A percentile compares a stretch with the other conserved stretches of the same genome.
Conservation (phyloP, 1,140 invertebrate species). For the Lethrus apterus region DNA sequence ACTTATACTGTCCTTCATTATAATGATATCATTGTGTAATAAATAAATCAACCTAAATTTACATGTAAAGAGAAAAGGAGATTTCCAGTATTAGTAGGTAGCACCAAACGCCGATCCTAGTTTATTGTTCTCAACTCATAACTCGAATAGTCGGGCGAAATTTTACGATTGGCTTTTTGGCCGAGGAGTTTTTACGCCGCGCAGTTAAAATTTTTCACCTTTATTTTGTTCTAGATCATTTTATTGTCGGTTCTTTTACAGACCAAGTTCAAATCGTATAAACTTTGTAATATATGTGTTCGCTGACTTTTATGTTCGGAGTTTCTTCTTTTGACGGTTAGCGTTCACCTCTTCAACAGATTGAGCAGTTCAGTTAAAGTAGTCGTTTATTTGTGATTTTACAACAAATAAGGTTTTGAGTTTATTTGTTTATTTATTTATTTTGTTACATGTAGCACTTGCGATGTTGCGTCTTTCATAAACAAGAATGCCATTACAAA, state of each 20-base stretch:
- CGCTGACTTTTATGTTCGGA: constrained; percentile 33
- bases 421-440: too few relatives aligned
- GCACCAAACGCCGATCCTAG: constrained; percentile 16
- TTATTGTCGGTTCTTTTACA: constrained; percentile 37
- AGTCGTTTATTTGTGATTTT: too few relatives aligned
- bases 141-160: constrained; percentile 12
- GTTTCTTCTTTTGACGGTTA: too few relatives aligned
- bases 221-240: constrained; percentile 35
- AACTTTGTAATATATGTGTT: constrained; percentile 42
- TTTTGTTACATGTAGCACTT: too few relatives aligned
- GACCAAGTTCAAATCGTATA: constrained; percentile 34
- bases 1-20: too few relatives aligned
- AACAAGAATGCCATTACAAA: too few relatives aligned
- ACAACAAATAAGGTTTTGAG: too few relatives aligned
- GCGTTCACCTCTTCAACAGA: too few relatives aligned
- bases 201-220: constrained; percentile 38
- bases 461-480: too few relatives aligned
- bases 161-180: constrained; percentile 36
- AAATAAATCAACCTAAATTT: neutral
- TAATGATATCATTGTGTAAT: neutral
- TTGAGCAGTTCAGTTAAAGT: too few relatives aligned
- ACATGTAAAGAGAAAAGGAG: neutral
- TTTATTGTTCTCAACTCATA: constrained; percentile 21
- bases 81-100: too few relatives aligned
- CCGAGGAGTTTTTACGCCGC: constrained; percentile 29